phyloP scores from a whole-genome alignment of 1,140 invertebrate species.

The Drosophila virilis region DNA sequence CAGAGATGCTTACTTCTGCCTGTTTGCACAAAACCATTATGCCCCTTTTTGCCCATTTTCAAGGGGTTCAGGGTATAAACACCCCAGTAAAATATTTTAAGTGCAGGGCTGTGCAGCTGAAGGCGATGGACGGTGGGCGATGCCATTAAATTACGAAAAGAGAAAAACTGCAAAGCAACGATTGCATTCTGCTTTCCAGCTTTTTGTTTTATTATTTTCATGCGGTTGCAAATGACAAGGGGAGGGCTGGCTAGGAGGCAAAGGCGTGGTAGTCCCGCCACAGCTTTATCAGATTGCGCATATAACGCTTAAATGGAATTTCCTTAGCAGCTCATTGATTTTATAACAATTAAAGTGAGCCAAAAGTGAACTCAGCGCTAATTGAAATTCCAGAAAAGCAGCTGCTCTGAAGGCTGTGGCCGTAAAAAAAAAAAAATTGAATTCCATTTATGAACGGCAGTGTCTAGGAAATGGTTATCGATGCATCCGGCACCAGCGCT shows the following conservation, averaged over 20 bases:
- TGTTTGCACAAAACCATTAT: too few relatives aligned
- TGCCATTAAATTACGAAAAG: constrained; percentile 53
- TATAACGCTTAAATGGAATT: constrained; percentile 45
- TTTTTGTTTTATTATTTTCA: constrained; percentile 41
- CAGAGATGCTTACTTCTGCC: too few relatives aligned
- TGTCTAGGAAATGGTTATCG: constrained; percentile 71
- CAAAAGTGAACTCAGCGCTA: constrained; percentile 44
- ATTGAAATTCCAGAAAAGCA: constrained; percentile 67
- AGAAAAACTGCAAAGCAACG: constrained; percentile 16
- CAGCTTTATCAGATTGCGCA: constrained; percentile 63
- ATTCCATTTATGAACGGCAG: constrained; percentile 26
- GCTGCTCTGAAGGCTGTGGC: constrained; percentile 10
- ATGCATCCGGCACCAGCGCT: constrained; percentile 73
- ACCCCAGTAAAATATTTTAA: constrained; percentile 59
- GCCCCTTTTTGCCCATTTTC: too few relatives aligned
- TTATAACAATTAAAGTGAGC: constrained; percentile 44
- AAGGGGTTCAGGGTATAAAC: neutral
- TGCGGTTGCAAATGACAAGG: constrained; percentile 28
- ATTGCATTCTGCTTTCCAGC: constrained; percentile 28
- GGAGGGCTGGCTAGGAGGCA: neutral
- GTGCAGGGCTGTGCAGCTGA: constrained; percentile 31
- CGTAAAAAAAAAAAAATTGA: constrained; percentile 29
- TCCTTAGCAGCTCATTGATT: constrained; percentile 44
- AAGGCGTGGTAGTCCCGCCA: constrained; percentile 1
- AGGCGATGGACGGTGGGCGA: neutral